A percentile compares a stretch with the other conserved stretches of the same genome.
Evolutionary conservation across 2,797 vertebrate genomes (phyloP).

Genomic region (Leucoraja ocellata): DNA sequence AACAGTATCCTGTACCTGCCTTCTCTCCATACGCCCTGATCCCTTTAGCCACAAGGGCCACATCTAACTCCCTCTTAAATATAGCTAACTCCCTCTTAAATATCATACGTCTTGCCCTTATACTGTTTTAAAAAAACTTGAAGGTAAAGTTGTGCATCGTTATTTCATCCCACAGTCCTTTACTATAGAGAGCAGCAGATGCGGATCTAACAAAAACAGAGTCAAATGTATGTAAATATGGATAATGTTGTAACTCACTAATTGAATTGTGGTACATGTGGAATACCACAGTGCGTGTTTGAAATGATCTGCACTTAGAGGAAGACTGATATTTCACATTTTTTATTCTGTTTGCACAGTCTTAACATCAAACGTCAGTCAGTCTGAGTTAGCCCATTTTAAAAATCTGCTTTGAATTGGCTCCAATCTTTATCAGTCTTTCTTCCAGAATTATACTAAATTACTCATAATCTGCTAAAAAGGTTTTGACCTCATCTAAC

Average conservation of each 20-base stretch:
- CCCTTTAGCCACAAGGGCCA: too few relatives aligned
- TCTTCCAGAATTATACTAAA: not conserved
- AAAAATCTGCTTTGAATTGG: constrained; percentile 9
- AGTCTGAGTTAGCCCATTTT: not conserved
- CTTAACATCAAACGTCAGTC: not conserved
- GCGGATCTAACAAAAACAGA: not conserved
- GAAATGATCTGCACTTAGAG: not conserved
- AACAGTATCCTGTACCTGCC: too few relatives aligned
- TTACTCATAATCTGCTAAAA: constrained; percentile 13
- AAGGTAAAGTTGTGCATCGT: not conserved
- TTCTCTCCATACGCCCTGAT: too few relatives aligned
- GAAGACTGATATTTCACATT: not conserved
- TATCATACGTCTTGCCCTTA: too few relatives aligned
- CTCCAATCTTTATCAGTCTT: constrained; percentile 26
- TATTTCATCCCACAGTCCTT: not conserved
- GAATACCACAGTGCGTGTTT: not conserved
- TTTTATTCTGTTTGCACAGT: not conserved
- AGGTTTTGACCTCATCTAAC: constrained; percentile 3
- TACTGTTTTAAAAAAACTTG: not conserved
- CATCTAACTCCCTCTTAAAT: too few relatives aligned
- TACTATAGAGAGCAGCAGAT: not conserved
- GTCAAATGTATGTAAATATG: not conserved
- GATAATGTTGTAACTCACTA: not conserved
- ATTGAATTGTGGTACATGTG: not conserved
- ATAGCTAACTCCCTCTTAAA: too few relatives aligned